phyloP scores from a whole-genome alignment of 2,797 vertebrate species.

The Darevskia mixta region DNA sequence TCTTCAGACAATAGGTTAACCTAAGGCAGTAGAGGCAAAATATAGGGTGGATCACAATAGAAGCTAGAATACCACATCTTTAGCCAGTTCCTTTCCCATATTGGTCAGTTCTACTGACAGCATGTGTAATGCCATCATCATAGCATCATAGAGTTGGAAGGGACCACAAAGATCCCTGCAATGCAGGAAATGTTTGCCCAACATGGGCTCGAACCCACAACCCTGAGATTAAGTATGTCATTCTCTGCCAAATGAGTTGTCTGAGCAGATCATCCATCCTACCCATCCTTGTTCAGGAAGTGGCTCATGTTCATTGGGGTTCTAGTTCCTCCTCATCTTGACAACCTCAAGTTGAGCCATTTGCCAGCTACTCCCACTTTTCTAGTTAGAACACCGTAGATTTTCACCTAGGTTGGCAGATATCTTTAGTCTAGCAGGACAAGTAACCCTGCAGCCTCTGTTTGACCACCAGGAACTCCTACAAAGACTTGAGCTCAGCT shows the following conservation, averaged over 20 bases:
- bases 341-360: no score
- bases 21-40: not conserved
- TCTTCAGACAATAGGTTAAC: not conserved
- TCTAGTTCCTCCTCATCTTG: not conserved
- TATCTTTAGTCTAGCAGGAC: not conserved
- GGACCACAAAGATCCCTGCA: no score
- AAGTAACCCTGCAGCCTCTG: not conserved
- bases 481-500: not conserved
- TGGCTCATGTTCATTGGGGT: not conserved
- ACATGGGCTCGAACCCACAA: no score
- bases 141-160: not conserved
- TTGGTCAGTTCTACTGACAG: not conserved
- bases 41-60: not conserved
- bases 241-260: no score
- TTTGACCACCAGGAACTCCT: not conserved
- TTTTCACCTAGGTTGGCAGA: not conserved
- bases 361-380: not conserved
- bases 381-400: not conserved
- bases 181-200: no score
- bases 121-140: not conserved
- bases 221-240: no score
- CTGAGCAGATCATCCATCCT: no score
- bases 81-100: no score
- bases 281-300: not conserved
- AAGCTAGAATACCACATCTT: not conserved